A percentile compares a stretch with the other conserved stretches of the same genome.
These are phyloP conservation scores for Cnemophilus loriae DNA, from an alignment of 2,113 vertebrate genomes.

Conservation along the genomic window DNA sequence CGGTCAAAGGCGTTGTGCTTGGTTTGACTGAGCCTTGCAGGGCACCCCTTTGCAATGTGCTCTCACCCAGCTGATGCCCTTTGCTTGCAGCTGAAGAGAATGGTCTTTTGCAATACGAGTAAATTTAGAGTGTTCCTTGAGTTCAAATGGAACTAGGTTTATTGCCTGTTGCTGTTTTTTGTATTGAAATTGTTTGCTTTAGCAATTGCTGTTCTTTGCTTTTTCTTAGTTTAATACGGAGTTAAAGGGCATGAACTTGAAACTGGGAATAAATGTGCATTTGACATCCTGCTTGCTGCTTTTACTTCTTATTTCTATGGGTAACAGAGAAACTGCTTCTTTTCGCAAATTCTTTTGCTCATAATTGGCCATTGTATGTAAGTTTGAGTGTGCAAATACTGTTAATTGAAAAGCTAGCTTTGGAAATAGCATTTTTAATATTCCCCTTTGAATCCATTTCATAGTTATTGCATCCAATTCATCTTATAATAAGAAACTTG, in stretches of 20 bases:
- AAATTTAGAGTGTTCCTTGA: background rate
- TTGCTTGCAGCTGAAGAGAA: background rate
- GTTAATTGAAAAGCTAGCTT: background rate
- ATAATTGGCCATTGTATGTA: background rate
- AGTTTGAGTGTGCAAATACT: background rate
- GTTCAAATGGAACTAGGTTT: background rate
- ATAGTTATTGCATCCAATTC: background rate
- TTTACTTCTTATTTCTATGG: background rate
- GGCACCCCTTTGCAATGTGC: background rate
- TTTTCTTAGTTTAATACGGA: background rate
- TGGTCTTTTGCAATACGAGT: background rate
- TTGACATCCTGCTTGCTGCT: background rate
- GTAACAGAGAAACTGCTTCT: background rate
- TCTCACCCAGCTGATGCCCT: background rate
- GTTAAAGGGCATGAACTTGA: background rate
- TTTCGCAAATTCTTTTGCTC: background rate
- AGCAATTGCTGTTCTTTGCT: background rate
- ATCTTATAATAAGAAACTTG: background rate
- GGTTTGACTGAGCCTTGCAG: background rate
- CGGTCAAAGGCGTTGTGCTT: rapidly evolving
- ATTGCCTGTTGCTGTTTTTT: background rate
- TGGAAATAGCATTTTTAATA: background rate
- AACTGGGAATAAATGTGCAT: background rate
- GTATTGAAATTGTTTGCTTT: background rate
- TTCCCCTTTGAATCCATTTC: background rate